A percentile compares a stretch with the other conserved stretches of the same genome.
These are phyloP conservation scores for Rhamphomyia laevipes DNA, from an alignment of 2,888 invertebrate genomes.

Conservation along the genomic window DNA sequence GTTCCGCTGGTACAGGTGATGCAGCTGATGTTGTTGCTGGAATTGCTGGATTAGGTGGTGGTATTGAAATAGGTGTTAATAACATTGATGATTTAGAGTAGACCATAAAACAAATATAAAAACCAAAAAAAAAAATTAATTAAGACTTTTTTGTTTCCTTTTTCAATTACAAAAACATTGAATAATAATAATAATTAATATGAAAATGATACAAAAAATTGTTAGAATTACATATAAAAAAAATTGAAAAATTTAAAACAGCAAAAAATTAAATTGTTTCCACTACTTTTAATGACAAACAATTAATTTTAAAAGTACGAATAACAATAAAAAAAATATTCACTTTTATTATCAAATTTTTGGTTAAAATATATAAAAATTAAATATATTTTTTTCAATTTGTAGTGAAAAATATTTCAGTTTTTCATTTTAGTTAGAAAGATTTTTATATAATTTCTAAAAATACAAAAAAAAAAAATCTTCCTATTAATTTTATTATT, in stretches of 20 bases:
- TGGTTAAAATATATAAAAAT: too few species aligned
- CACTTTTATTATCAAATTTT: too few species aligned
- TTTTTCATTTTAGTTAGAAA: too few species aligned
- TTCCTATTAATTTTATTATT: too few species aligned
- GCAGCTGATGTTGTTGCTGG: not conserved
- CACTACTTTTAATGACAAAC: too few species aligned
- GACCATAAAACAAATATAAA: not conserved
- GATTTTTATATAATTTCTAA: too few species aligned
- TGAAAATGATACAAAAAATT: not conserved
- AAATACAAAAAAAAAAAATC: too few species aligned
- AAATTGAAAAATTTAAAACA: not conserved
- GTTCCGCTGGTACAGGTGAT: not conserved
- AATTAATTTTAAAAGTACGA: not conserved
- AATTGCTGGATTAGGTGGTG: not conserved
- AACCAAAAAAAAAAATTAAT: not conserved
- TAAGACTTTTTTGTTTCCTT: not conserved
- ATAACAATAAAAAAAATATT: too few species aligned
- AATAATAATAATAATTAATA: not conserved
- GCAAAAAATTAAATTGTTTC: too few species aligned
- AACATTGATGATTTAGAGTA: not conserved
- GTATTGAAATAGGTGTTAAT: not conserved
- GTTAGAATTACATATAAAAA: not conserved
- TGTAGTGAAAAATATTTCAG: too few species aligned
- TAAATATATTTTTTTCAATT: too few species aligned
- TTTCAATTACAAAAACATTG: not conserved